These are phyloP conservation scores for Ceriagrion tenellum DNA, from an alignment of 2,888 invertebrate genomes.

Conservation along the genomic window DNA sequence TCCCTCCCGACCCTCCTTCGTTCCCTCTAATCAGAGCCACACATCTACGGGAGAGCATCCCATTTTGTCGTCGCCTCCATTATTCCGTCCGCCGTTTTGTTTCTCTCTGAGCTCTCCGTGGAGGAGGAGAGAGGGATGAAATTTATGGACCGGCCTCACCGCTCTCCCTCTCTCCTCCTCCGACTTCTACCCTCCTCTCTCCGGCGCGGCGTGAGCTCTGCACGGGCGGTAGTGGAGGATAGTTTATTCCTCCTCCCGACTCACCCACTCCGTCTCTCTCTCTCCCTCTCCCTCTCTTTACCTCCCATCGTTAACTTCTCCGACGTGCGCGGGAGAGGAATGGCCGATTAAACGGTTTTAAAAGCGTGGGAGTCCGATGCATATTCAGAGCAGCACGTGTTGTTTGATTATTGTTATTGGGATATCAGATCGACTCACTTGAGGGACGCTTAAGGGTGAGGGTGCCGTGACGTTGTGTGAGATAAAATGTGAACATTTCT, in stretches of 20 bases:
- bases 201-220: constrained; percentile 55
- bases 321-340: constrained; percentile 1
- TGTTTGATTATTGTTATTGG: constrained; percentile 50
- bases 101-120: constrained; percentile 31
- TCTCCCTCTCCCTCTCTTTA: constrained; percentile 8
- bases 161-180: background rate
- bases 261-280: background rate
- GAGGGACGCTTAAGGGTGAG: background rate
- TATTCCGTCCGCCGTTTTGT: constrained; percentile 64
- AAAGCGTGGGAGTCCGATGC: constrained; percentile 41
- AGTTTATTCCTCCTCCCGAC: background rate
- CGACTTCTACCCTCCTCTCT: background rate
- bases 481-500: background rate
- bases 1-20: background rate
- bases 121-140: constrained; percentile 34
- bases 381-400: constrained; percentile 29
- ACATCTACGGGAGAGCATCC: constrained; percentile 63
- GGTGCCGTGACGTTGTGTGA: background rate
- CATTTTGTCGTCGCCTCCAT: constrained; percentile 68
- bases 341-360: constrained; percentile 55
- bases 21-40: constrained; percentile 65
- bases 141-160: constrained; percentile 46
- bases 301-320: background rate
- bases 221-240: constrained; percentile 6
- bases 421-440: background rate